Conservation (phyloP, 2,113 vertebrate genomes). For the Deroptyus accipitrinus region DNA sequence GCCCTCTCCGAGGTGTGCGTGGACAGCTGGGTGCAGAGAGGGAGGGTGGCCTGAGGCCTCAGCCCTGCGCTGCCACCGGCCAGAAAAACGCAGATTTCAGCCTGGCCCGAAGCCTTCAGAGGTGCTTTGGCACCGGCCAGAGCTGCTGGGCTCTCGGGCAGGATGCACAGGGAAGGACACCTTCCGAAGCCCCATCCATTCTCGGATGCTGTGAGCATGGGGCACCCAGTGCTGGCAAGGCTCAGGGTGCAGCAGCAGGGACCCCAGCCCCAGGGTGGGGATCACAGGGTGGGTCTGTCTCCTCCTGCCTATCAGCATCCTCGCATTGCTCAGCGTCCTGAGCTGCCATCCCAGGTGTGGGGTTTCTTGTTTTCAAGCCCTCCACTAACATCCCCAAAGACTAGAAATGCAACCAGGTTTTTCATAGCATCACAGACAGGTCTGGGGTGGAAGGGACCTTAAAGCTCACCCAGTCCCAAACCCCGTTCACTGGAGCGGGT, state of each 20-base stretch:
- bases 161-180: fast-evolving
- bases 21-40: neutral
- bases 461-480: too few species aligned
- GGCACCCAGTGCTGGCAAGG: neutral
- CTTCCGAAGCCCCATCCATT: neutral
- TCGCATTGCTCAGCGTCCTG: neutral
- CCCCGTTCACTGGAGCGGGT: neutral
- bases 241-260: fast-evolving
- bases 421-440: too few species aligned
- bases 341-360: neutral
- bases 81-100: neutral
- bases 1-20: neutral
- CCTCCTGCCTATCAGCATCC: neutral
- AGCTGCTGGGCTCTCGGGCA: neutral
- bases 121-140: neutral
- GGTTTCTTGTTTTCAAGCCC: neutral
- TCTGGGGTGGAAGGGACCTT: too few species aligned
- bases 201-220: fast-evolving
- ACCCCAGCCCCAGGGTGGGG: neutral
- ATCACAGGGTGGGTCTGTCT: neutral
- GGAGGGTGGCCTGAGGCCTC: neutral
- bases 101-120: neutral
- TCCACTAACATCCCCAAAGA: neutral
- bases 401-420: fast-evolving
- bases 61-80: neutral